phyloP scores from a whole-genome alignment of 1,140 invertebrate species.

The Prorops nasuta region DNA sequence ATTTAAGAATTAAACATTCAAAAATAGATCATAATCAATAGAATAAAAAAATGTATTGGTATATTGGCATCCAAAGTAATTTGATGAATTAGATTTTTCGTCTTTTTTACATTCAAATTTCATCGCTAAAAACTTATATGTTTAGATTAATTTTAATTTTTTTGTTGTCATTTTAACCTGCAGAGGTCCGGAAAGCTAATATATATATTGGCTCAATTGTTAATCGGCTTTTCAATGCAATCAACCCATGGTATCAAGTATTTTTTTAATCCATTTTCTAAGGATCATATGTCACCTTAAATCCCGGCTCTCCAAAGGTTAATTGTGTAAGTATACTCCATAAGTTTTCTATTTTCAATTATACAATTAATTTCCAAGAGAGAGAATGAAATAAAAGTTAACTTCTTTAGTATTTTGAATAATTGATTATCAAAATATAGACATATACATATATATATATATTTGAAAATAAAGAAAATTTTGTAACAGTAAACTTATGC shows the following conservation, averaged over 20 bases:
- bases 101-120: too few species aligned
- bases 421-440: constrained; percentile 3
- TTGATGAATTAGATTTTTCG: too few species aligned
- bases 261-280: too few species aligned
- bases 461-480: constrained; percentile 15
- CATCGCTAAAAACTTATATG: too few species aligned
- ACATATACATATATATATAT: constrained; percentile 16
- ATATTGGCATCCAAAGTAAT: too few species aligned
- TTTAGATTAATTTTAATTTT: too few species aligned
- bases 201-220: not conserved
- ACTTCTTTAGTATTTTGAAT: constrained; percentile 1
- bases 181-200: too few species aligned
- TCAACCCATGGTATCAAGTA: too few species aligned
- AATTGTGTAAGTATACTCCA: not conserved
- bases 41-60: too few species aligned
- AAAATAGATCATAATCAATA: too few species aligned
- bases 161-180: too few species aligned
- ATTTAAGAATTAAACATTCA: not conserved
- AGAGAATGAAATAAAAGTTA: constrained; percentile 9
- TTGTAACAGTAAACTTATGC: constrained; percentile 5
- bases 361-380: not conserved
- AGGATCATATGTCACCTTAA: too few species aligned
- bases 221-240: not conserved
- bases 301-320: not conserved
- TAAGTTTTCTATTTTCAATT: not conserved